Evolutionary conservation across 2,797 vertebrate species (phyloP).

Genomic region (Enteromius trimaculatus): DNA sequence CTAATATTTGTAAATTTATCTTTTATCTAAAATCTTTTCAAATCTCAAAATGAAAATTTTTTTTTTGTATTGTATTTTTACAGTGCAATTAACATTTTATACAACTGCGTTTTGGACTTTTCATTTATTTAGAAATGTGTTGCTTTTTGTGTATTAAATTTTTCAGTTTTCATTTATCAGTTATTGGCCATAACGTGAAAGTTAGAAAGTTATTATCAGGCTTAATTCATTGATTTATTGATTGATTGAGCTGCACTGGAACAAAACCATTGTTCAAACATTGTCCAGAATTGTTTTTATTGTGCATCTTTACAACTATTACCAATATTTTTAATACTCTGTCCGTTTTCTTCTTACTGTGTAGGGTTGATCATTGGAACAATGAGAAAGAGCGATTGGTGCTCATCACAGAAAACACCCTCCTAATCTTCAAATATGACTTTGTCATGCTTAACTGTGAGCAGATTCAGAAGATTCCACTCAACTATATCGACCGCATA

Average conservation of each 20-base stretch:
- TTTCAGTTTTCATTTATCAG: background rate
- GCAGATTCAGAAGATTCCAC: constrained; percentile 75
- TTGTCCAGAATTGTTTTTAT: background rate
- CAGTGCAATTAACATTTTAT: background rate
- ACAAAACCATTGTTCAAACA: background rate
- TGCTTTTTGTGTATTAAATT: background rate
- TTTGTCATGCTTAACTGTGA: constrained; percentile 84
- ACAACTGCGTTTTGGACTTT: background rate
- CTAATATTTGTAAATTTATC: background rate
- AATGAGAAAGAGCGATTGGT: constrained; percentile 83
- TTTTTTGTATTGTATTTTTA: background rate
- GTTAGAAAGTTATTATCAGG: background rate
- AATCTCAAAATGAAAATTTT: background rate
- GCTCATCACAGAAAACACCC: constrained; percentile 74
- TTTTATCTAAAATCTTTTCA: background rate
- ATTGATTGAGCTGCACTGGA: background rate
- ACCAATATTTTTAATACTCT: background rate
- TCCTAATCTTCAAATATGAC: constrained; percentile 85
- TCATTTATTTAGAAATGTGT: background rate
- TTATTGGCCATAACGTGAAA: background rate
- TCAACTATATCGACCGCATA: constrained; percentile 77
- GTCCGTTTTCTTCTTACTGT: constrained; percentile 16
- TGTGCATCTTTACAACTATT: background rate
- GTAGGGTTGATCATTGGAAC: constrained; percentile 87
- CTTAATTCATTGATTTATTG: background rate